Percentiles rank a stretch among this genome's conserved stretches.
These are phyloP conservation scores for Nycteola revayana DNA, from an alignment of 2,888 invertebrate species.

Conservation along the genomic window DNA sequence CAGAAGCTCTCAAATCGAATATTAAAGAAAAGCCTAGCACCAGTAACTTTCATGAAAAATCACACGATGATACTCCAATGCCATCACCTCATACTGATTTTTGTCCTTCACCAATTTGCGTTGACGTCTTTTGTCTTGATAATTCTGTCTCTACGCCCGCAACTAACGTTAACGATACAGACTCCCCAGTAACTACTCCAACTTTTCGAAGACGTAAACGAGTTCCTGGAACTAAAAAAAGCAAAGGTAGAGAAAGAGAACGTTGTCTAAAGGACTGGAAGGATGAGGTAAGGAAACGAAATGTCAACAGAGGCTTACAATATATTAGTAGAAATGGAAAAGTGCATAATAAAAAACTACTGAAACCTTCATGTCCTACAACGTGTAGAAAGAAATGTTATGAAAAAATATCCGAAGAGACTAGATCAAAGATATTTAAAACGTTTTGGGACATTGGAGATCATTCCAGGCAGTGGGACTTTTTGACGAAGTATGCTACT, in stretches of 20 bases:
- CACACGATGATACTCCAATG: not conserved
- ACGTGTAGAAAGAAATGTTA: too few relatives aligned
- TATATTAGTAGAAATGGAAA: too few relatives aligned
- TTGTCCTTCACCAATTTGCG: not conserved
- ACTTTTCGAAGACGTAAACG: not conserved
- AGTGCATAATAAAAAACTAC: too few relatives aligned
- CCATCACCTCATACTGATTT: not conserved
- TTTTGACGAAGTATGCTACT: too few relatives aligned
- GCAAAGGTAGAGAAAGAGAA: not conserved
- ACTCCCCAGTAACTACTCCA: not conserved
- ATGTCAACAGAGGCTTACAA: too few relatives aligned
- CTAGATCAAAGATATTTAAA: not conserved
- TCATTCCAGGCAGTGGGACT: not conserved
- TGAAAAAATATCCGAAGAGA: not conserved
- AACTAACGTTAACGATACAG: not conserved
- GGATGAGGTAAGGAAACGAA: not conserved
- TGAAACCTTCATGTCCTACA: too few relatives aligned
- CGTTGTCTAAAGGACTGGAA: not conserved
- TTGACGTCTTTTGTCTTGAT: not conserved
- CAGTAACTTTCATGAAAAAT: not conserved
- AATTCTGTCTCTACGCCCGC: not conserved
- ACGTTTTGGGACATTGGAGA: not conserved
- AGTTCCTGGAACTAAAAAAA: not conserved
- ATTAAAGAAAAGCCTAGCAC: not conserved
- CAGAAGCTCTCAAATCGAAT: too few relatives aligned